These are phyloP conservation scores for Sarcophaga caerulescens DNA, from an alignment of 2,888 invertebrate genomes.

Conservation along the genomic window DNA sequence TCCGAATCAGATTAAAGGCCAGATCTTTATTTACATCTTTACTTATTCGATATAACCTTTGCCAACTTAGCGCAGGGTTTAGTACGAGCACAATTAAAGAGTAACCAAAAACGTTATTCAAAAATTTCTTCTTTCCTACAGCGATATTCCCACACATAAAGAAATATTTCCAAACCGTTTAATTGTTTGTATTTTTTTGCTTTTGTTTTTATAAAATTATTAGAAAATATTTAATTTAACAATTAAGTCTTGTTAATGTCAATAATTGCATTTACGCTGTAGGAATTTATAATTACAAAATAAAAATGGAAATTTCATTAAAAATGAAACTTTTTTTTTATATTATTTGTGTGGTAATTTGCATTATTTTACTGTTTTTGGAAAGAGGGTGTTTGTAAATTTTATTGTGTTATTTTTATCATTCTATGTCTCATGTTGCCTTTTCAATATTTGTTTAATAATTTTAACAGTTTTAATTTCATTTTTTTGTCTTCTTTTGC, in stretches of 20 bases:
- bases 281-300: constrained; percentile 41
- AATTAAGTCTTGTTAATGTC: constrained; percentile 27
- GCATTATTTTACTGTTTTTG: constrained; percentile 21
- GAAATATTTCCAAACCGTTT: no score
- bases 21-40: no score
- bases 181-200: background rate
- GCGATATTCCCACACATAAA: no score
- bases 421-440: background rate
- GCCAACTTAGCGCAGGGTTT: no score
- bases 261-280: constrained; percentile 36
- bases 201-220: background rate
- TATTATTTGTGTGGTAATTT: background rate
- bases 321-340: background rate
- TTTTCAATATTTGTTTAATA: constrained; percentile 22
- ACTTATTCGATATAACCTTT: no score
- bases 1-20: no score
- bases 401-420: constrained; percentile 15
- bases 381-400: background rate
- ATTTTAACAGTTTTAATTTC: constrained; percentile 12
- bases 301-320: constrained; percentile 25
- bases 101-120: no score
- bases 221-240: constrained; percentile 41
- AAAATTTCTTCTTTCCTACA: no score
- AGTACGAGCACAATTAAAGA: no score
- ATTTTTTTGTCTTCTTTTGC: background rate